These are phyloP conservation scores for Carterocephalus palaemon DNA, from an alignment of 2,888 invertebrate species.

Conservation along the genomic window DNA sequence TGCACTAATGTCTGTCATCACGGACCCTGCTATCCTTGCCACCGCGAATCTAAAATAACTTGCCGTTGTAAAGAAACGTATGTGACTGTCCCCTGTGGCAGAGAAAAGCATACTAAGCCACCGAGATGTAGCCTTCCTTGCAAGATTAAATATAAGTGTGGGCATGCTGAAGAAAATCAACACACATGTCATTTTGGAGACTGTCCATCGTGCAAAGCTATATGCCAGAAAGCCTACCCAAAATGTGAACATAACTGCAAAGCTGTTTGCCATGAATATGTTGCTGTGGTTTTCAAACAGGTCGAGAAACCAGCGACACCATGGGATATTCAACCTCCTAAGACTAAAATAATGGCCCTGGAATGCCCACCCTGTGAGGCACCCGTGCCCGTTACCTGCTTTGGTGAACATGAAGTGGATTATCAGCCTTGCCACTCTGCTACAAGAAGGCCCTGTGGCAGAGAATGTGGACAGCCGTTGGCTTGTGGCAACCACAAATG, in stretches of 20 bases:
- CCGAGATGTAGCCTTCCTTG: slow-evolving; percentile 88
- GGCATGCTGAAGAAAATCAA: slow-evolving; percentile 84
- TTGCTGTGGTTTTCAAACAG: slow-evolving; percentile 80
- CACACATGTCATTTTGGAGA: slow-evolving; percentile 91
- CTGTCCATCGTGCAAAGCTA: slow-evolving; percentile 89
- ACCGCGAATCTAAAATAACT: slow-evolving; percentile 82
- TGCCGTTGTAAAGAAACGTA: slow-evolving; percentile 91
- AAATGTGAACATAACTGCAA: slow-evolving; percentile 85
- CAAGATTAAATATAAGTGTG: slow-evolving; percentile 89
- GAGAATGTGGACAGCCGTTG: slow-evolving; percentile 85
- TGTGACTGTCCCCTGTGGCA: slow-evolving; percentile 91
- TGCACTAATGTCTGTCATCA: slow-evolving; percentile 88
- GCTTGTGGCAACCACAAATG: slow-evolving; percentile 90
- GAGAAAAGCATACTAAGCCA: slow-evolving; percentile 86
- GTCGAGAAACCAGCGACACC: slow-evolving; percentile 81
- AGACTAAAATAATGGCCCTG: slow-evolving; percentile 71
- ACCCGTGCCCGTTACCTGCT: slow-evolving; percentile 84
- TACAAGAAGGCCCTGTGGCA: slow-evolving; percentile 86
- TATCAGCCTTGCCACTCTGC: slow-evolving; percentile 85
- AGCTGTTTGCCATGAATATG: slow-evolving; percentile 86
- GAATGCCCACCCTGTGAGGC: slow-evolving; percentile 86
- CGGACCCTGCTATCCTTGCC: slow-evolving; percentile 92
- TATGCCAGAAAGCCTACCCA: slow-evolving; percentile 80
- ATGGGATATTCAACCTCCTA: slow-evolving; percentile 80
- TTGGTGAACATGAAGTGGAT: slow-evolving; percentile 85